A percentile compares a stretch with the other conserved stretches of the same genome.
phyloP scores from a whole-genome alignment of 2,888 invertebrate genomes.

The Antitype chi region DNA sequence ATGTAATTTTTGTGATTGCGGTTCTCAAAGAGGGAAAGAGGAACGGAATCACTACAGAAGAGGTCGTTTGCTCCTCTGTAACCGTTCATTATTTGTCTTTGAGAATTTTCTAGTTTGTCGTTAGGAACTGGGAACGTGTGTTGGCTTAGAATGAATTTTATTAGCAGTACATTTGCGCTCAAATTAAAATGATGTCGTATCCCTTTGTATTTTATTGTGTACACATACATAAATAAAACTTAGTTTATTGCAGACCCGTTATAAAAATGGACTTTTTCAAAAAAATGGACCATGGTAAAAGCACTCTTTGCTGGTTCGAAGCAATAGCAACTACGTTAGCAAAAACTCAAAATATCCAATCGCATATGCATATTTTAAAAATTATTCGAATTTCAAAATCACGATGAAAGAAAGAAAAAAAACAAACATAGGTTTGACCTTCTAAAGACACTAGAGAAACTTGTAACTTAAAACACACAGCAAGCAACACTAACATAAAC shows the following conservation, averaged over 20 bases:
- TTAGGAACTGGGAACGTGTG: background rate
- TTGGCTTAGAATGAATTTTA: background rate
- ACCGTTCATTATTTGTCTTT: constrained; percentile 1
- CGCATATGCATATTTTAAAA: no score
- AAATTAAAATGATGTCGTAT: no score
- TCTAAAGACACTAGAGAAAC: no score
- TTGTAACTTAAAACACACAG: background rate
- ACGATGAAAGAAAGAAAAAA: no score
- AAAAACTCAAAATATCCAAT: no score
- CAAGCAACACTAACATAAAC: constrained; percentile 1
- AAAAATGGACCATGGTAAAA: background rate
- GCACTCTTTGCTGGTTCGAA: background rate
- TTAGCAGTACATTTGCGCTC: no score
- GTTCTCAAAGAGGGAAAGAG: constrained; percentile 19
- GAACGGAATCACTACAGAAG: background rate
- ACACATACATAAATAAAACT: no score
- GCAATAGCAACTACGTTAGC: no score
- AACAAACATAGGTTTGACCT: no score
- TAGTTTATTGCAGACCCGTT: background rate
- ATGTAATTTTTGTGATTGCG: constrained; percentile 50
- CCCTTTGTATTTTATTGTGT: no score
- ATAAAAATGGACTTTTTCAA: background rate
- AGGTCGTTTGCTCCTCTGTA: background rate
- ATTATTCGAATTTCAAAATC: background rate
- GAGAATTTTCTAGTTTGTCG: background rate